Base-by-base conservation (phyloP, 1,140 invertebrate species). In the Aphidius gifuensis region DNA sequence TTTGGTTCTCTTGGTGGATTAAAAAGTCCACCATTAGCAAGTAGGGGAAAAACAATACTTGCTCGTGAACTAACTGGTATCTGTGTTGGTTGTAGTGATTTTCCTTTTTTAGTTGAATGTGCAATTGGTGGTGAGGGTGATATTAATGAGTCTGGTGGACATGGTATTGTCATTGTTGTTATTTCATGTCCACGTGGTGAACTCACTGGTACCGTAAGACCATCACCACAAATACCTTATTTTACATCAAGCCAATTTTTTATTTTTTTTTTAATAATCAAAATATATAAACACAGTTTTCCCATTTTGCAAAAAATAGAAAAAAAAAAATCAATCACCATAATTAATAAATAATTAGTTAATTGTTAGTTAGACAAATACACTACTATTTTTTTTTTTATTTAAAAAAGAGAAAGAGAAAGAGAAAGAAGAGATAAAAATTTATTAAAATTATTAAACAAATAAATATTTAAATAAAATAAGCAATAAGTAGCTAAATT, bases 21-120 rank as follows among this genome's bases (percentile, higher is more conserved):
- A 66, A 80, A 80, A 46, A 80, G 71, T 66, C 83, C 81, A 68
- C 78, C 78, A 62, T 77, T 81, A 56, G 75, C 81, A 68, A 89
- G 82, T 65, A 91, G 80, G 6, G 90, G 90, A 77, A 92, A 88
- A 66, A 90, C 88, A 61, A 91, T 87, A 80, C 88, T 91, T 62
- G 88, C 88, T 68, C 88, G 82, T 66, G 87, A 87, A 76, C 86
- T 89, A 67, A 85, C 84, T 58, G 87, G 88, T 60, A 85, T 85
- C 71, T 88, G 85, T 45, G 83, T 84, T 16, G 86, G 87, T 64
- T 85, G 83, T 56, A 87, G 72, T 46, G 82, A 81, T 69, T 83
- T 85, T 71, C 80, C 78, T 69, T 70, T 74, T 68, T 76, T 79
- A 60, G 9, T 61, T 68, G 21, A 43, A 62, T 66, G 61, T 45